Percentiles rank a stretch among this genome's conserved stretches.
Evolutionary conservation across 2,888 invertebrate genomes (phyloP).

Genomic region (Laothoe populi): DNA sequence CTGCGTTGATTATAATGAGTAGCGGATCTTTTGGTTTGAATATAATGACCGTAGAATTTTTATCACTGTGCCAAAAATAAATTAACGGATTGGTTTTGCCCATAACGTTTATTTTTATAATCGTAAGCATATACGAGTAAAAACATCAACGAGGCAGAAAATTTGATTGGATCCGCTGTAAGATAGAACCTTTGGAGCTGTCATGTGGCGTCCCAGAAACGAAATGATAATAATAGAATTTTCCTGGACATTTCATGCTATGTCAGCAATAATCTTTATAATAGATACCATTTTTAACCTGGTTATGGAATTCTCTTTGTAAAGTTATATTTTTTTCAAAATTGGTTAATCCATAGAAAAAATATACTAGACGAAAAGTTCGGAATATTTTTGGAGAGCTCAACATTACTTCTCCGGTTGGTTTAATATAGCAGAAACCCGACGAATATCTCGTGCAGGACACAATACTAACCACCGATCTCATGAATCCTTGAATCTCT

Average conservation of each 20-base stretch:
- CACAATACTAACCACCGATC: not conserved
- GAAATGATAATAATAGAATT: not conserved
- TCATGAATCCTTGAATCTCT: not conserved
- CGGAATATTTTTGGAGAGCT: not conserved
- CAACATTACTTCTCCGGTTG: not conserved
- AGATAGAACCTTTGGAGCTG: not conserved
- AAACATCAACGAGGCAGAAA: constrained; percentile 2
- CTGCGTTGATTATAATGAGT: constrained; percentile 12
- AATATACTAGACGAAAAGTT: no score
- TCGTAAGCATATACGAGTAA: not conserved
- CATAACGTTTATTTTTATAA: not conserved
- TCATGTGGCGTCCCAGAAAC: not conserved
- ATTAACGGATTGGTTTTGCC: constrained; percentile 8
- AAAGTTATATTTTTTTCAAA: not conserved
- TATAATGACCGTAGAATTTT: constrained; percentile 16
- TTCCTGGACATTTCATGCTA: constrained; percentile 1
- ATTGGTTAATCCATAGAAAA: no score
- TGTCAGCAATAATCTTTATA: not conserved
- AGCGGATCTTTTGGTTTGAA: constrained; percentile 10
- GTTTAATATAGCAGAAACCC: not conserved
- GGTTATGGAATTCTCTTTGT: not conserved
- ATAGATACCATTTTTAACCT: not conserved
- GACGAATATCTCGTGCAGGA: not conserved
- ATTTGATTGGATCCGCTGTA: not conserved
- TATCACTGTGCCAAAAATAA: not conserved